Percentiles rank a stretch among this genome's conserved stretches.
Conservation (phyloP, 2,888 invertebrate genomes). For the Crioceris asparagi region DNA sequence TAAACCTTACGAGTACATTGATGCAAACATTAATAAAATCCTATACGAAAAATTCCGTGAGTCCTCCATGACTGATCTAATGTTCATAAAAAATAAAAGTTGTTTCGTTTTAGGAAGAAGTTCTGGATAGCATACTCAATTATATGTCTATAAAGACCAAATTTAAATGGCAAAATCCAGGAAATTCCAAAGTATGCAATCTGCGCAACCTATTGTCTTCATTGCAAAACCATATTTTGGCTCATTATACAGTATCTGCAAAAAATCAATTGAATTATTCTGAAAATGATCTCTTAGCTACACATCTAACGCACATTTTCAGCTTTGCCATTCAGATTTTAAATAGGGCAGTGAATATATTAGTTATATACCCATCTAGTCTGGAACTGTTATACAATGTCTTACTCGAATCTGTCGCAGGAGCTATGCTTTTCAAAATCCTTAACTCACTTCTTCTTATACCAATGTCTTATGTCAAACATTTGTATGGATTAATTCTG, state of each 20-base stretch:
- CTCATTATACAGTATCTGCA: conserved; percentile 35
- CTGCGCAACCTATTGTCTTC: conserved; percentile 45
- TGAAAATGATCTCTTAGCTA: conserved; percentile 23
- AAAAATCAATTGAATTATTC: conserved; percentile 8
- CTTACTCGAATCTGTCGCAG: conserved; percentile 45
- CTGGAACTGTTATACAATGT: conserved; percentile 39
- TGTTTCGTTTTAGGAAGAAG: conserved; percentile 27
- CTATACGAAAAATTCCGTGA: conserved; percentile 44
- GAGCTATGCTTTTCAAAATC: conserved; percentile 47
- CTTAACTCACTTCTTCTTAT: conserved; percentile 46
- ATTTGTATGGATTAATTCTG: conserved; percentile 33
- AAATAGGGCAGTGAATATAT: conserved; percentile 30
- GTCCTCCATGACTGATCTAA: conserved; percentile 18
- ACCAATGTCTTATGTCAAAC: conserved; percentile 36
- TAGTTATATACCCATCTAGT: conserved; percentile 32
- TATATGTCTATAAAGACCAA: conserved; percentile 27
- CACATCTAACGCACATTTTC: conserved; percentile 31
- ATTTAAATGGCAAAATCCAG: conserved; percentile 28
- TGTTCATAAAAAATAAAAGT: neutral
- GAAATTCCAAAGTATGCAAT: conserved; percentile 33
- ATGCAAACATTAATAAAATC: conserved; percentile 47
- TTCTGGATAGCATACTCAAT: conserved; percentile 26
- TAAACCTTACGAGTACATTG: conserved; percentile 38
- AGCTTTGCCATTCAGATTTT: conserved; percentile 31
- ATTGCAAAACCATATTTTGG: conserved; percentile 49